Evolutionary conservation across 2,888 invertebrate genomes (phyloP), one percentile per base, ranked within the genome.

Genomic region (Corbicula japonica): DNA sequence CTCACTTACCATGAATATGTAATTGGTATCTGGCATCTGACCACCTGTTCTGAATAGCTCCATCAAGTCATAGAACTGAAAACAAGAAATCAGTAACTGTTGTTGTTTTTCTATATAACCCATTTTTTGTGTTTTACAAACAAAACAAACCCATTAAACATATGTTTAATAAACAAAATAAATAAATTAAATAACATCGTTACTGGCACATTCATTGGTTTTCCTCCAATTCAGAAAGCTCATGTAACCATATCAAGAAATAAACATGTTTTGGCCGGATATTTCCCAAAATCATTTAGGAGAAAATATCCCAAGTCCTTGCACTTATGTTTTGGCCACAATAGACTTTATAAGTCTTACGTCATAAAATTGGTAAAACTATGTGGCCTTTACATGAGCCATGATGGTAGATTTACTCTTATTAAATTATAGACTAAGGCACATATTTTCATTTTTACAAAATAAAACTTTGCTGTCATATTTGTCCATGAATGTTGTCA

Each of bases 1-100:
- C n/a, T n/a, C n/a, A 85, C 91, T 85, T 78, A 93, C 94, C 96
- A 98, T 96, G 94, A 98, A 98, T 91, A 98, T 96, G 94, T 98
- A 99, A 94, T 97, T 97, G 85, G 98, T 98, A 89, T 97, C 96
- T 70, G 98, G 98, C 87, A 98, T 96, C 94, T 97, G 97, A 18
- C 98, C 98, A 80, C 98, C 98, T 92, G 96, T 97, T 88, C 97
- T 95, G 93, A 99, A 98, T 85, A 99, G 94, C 94, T 98, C 97
- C 94, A 98, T 97, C 92, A 99, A 95, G 94, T 99, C 99, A 94
- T 98, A 98, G 94, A 98, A 99, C 97, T 98, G 94, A 81, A 91
- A 90, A 26, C 15, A n/a, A 56, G 21, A 32, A n/a, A 56, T 32
- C 18, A 38, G 18, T 15, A 38, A 18, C 10, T 38, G 8, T 12